Conservation (phyloP, 2,113 vertebrate species). For the Erythrolamprus reginae region DNA sequence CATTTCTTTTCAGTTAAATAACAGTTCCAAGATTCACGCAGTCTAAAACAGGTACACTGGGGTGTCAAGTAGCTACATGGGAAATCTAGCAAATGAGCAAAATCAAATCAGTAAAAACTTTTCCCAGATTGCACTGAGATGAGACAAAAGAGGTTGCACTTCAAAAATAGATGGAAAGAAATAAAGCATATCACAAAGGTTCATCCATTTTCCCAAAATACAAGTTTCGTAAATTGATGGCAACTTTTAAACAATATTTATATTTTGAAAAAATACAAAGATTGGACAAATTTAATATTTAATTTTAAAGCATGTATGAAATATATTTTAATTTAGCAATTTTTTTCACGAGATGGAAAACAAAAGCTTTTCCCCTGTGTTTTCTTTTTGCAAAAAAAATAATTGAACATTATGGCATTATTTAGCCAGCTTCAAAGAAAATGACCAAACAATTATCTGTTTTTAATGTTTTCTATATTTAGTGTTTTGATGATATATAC, state of each 20-base stretch:
- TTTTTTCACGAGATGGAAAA: not conserved
- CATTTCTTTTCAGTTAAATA: not conserved
- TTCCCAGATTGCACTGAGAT: not conserved
- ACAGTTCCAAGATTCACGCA: not conserved
- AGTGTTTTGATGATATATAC: not conserved
- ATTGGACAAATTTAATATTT: not conserved
- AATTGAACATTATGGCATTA: not conserved
- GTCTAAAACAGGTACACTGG: not conserved
- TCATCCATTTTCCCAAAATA: not conserved
- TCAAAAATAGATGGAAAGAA: not conserved
- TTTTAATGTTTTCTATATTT: slow-evolving; percentile 1
- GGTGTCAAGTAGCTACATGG: not conserved
- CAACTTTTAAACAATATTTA: not conserved
- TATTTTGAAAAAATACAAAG: not conserved
- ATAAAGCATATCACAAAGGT: not conserved
- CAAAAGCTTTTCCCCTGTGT: not conserved
- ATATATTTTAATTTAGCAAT: not conserved
- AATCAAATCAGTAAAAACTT: not conserved
- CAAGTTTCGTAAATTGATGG: not conserved
- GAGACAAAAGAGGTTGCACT: no score
- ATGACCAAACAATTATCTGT: not conserved
- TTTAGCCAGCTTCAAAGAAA: not conserved
- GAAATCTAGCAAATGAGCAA: not conserved
- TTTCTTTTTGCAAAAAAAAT: not conserved
- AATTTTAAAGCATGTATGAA: not conserved